Evolutionary conservation across 2,113 vertebrate species (phyloP), one percentile per base, ranked within the genome.

Genomic region (Pyxicephalus adspersus): DNA sequence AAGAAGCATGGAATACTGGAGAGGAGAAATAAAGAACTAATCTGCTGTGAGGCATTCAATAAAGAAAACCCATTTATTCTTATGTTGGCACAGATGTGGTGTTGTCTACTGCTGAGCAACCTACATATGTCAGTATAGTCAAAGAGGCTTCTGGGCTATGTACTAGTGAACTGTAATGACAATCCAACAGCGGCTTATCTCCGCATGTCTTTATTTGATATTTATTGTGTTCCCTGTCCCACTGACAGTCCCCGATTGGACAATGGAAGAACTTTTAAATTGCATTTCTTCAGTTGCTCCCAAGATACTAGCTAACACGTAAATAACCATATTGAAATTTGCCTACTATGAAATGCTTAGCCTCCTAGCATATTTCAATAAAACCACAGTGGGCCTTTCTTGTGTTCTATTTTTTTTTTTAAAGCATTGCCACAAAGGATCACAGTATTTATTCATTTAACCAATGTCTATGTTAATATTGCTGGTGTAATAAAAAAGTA

Each of bases 151-250:
- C 66, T 2, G 15, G 72, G 25, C 26, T 76, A 18, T 9, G 58
- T 51, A 73, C 25, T 70, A 57, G 28, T 22, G 77, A 26, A 15
- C 20, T 29, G 51, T 63, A 78, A 76, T 17, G 63, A 45, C 9
- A 83, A 80, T 83, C 57, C 58, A 77, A 60, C 50, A 25, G 68
- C 38, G 80, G 81, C 38, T 77, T 66, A 63, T 55, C 77, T 73
- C 57, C 0, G 0, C 84, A 78, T 38, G 82, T n/a, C 0, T 1
- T 83, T 84, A 80, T 83, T 84, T 79, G 81, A 23, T 84, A 86
- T 86, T 84, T 86, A 88, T 76, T 79, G 66, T 74, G 84, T 85
- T 83, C 74, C 61, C 67, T 80, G 80, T 85, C 83, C 73, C 64
- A 60, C 58, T 85, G 86, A 87, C 76, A 84, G 86, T 87, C 86